A percentile compares a stretch with the other conserved stretches of the same genome.
These are phyloP conservation scores for Metopolophium dirhodum DNA, from an alignment of 1,140 invertebrate species.

Conservation along the genomic window DNA sequence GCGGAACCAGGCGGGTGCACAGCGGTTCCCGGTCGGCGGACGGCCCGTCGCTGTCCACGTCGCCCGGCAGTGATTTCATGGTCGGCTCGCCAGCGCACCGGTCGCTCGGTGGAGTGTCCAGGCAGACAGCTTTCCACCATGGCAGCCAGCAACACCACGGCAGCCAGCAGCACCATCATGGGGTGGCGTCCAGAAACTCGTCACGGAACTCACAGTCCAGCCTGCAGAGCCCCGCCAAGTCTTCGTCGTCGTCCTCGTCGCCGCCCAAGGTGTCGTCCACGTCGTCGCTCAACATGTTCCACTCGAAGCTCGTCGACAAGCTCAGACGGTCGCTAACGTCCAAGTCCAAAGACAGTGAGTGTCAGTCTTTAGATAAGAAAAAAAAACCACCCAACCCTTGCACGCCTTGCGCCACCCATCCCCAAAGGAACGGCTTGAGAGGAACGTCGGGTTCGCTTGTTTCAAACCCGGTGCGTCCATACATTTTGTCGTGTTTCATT, in stretches of 20 bases:
- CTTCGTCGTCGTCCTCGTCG: slow-evolving; percentile 68
- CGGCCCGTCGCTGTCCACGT: slow-evolving; percentile 73
- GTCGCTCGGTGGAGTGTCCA: slow-evolving; percentile 66
- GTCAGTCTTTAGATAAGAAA: neutral
- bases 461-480: neutral
- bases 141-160: slow-evolving; percentile 67
- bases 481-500: neutral
- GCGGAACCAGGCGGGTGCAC: slow-evolving; percentile 74
- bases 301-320: slow-evolving; percentile 82
- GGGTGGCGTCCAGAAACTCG: slow-evolving; percentile 67
- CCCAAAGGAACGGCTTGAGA: neutral
- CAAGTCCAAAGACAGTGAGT: slow-evolving; percentile 62
- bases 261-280: slow-evolving; percentile 68
- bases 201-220: slow-evolving; percentile 69
- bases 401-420: neutral
- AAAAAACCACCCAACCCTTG: neutral
- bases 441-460: neutral
- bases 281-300: slow-evolving; percentile 81
- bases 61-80: slow-evolving; percentile 72
- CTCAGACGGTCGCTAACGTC: slow-evolving; percentile 76
- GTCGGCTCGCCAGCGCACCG: slow-evolving; percentile 69
- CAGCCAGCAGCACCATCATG: slow-evolving; percentile 67
- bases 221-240: slow-evolving; percentile 67
- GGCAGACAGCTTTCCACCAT: slow-evolving; percentile 62
- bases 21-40: slow-evolving; percentile 78